phyloP scores from a whole-genome alignment of 1,140 invertebrate species.

The Papilio polytes region DNA sequence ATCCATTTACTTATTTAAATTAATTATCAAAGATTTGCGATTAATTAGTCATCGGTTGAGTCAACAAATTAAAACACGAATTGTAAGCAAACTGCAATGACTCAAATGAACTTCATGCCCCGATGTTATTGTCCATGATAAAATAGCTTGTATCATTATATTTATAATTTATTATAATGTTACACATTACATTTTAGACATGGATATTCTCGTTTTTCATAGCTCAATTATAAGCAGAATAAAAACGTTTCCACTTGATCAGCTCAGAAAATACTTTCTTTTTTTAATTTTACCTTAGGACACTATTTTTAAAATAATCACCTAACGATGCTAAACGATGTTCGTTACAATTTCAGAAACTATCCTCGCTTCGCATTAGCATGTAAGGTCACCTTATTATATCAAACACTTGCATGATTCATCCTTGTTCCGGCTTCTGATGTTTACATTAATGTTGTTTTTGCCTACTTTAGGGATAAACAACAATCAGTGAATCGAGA shows the following conservation, averaged over 20 bases:
- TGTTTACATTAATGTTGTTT: not conserved
- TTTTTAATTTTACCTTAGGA: no score
- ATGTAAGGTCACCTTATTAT: not conserved
- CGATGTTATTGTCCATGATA: constrained; percentile 7
- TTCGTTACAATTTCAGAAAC: not conserved
- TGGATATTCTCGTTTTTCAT: not conserved
- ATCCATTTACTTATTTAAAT: not conserved
- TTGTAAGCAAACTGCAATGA: not conserved
- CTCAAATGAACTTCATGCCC: not conserved
- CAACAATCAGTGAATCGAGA: not conserved
- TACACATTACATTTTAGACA: not conserved
- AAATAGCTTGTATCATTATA: not conserved
- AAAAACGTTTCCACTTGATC: not conserved
- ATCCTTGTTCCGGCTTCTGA: not conserved
- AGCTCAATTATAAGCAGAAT: no score
- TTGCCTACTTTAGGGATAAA: not conserved
- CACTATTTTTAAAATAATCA: no score
- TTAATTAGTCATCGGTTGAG: not conserved
- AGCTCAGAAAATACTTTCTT: not conserved
- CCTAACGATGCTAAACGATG: no score
- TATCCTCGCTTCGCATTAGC: not conserved
- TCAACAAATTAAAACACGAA: not conserved
- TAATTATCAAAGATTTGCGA: not conserved
- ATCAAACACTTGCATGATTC: not conserved
- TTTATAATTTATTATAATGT: not conserved